Percentiles rank a stretch among this genome's conserved stretches.
Conservation (phyloP, 2,797 vertebrate genomes). For the Falco naumanni region DNA sequence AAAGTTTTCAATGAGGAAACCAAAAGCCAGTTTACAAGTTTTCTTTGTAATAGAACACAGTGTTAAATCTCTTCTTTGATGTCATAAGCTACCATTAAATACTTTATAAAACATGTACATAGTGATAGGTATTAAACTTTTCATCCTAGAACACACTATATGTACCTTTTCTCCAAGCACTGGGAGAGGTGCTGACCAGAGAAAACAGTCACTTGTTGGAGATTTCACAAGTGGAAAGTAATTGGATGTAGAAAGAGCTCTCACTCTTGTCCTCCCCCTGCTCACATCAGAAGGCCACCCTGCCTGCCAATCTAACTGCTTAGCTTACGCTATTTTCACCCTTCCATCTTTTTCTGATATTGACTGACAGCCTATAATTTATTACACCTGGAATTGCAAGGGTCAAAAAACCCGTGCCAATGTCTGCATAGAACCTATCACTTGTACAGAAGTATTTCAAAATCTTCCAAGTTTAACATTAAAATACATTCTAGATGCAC, state of each 20-base stretch:
- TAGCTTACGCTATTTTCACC: conserved; percentile 8
- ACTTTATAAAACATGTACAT: neutral
- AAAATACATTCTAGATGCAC: neutral
- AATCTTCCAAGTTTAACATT: neutral
- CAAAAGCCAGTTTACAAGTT: neutral
- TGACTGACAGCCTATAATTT: conserved; percentile 18
- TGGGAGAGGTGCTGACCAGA: neutral
- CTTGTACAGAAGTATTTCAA: neutral
- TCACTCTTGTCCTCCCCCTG: neutral
- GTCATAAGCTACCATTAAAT: neutral
- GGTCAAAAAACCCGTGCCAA: neutral
- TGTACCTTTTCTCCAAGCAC: neutral
- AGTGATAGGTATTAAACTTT: neutral
- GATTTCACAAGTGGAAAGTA: neutral
- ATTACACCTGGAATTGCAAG: conserved; percentile 13
- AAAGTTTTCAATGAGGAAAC: neutral
- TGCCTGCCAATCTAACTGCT: neutral
- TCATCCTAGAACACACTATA: accelerated
- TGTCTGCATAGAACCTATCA: neutral
- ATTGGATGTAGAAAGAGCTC: neutral
- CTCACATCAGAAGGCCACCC: neutral
- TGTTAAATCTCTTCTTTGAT: neutral
- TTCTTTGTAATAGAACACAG: neutral
- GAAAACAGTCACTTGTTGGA: neutral
- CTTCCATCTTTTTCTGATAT: neutral